phyloP scores from a whole-genome alignment of 2,888 invertebrate genomes.

The Apotomis capreana region DNA sequence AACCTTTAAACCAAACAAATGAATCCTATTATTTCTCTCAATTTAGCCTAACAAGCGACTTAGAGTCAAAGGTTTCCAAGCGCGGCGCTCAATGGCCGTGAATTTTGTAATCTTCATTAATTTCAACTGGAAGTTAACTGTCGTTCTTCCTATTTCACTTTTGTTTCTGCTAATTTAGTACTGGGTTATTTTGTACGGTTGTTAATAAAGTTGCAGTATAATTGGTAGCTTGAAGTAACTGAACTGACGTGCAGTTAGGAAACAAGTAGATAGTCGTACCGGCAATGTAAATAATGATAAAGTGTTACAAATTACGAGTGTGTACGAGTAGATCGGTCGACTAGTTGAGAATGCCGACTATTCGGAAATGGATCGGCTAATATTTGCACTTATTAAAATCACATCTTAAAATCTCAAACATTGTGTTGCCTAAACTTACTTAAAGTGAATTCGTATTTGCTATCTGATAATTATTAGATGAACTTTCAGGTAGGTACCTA shows the following conservation, averaged over 20 bases:
- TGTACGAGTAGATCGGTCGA: too few species aligned
- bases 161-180: conserved; percentile 64
- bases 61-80: conserved; percentile 79
- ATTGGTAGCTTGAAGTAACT: neutral
- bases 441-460: too few species aligned
- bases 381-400: too few species aligned
- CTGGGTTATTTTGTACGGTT: conserved; percentile 45
- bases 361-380: too few species aligned
- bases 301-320: too few species aligned
- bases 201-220: conserved; percentile 1
- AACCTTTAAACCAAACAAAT: conserved; percentile 80
- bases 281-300: too few species aligned
- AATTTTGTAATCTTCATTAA: conserved; percentile 83
- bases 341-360: too few species aligned
- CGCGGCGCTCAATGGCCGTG: conserved; percentile 80
- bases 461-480: too few species aligned
- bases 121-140: conserved; percentile 76
- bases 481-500: too few species aligned
- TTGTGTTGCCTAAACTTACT: too few species aligned
- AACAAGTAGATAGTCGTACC: neutral
- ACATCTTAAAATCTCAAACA: too few species aligned
- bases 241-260: neutral
- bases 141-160: conserved; percentile 61
- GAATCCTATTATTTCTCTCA: conserved; percentile 82
- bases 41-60: conserved; percentile 81